Evolutionary conservation across 2,888 invertebrate species (phyloP).

Genomic region (Eubasilissa splendida): DNA sequence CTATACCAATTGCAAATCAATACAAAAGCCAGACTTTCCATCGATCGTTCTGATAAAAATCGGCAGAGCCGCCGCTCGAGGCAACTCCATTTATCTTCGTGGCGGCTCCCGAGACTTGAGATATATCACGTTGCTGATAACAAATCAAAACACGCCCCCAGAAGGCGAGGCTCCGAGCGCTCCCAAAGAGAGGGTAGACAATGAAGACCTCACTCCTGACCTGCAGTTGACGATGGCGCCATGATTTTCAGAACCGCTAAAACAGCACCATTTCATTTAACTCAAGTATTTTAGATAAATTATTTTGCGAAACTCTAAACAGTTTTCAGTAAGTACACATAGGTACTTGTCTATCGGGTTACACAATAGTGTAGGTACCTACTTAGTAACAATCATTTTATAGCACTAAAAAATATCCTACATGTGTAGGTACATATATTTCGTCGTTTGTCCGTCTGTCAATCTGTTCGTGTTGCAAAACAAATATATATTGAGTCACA

Average conservation of each 20-base stretch:
- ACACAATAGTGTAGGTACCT: too few species aligned
- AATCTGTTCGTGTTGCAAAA: too few species aligned
- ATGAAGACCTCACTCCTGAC: conserved; percentile 51
- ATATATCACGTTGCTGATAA: conserved; percentile 52
- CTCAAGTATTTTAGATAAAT: too few species aligned
- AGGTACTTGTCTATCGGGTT: too few species aligned
- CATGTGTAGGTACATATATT: too few species aligned
- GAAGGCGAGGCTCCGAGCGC: conserved; percentile 16
- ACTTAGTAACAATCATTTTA: too few species aligned
- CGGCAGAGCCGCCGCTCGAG: neutral
- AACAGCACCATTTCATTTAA: too few species aligned
- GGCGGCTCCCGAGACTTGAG: conserved; percentile 26
- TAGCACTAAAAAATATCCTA: too few species aligned
- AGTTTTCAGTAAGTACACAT: too few species aligned
- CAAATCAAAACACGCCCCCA: conserved; percentile 42
- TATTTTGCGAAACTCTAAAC: too few species aligned
- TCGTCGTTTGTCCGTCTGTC: too few species aligned
- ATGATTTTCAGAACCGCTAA: neutral
- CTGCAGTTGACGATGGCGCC: conserved; percentile 42
- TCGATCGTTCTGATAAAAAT: conserved; percentile 18
- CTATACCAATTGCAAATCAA: conserved; percentile 1
- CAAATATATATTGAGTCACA: too few species aligned
- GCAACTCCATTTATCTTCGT: conserved; percentile 39
- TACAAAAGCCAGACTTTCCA: conserved; percentile 6
- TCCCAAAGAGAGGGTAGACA: conserved; percentile 24